Evolutionary conservation across 2,797 vertebrate species (phyloP), one percentile per base, ranked within the genome.

Genomic region (Myotis planiceps): DNA sequence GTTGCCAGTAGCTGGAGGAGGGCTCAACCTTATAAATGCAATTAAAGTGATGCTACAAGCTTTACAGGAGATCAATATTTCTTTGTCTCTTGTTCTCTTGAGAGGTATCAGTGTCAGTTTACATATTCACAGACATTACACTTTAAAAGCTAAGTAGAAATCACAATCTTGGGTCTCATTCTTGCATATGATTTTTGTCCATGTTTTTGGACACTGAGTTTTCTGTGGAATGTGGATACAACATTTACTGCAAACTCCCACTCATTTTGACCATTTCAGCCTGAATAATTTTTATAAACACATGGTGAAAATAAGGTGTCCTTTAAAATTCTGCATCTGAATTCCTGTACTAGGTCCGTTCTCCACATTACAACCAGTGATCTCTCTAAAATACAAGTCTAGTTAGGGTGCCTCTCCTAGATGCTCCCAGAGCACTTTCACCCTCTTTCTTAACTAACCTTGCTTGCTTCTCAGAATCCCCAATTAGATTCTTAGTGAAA

Each of bases 251-350:
- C 23, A 72, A 83, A 89, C n/a, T 80, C 69, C 27, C 32, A 55
- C 49, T 75, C 66, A 76, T 82, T 90, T 71, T n/a, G 47, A 90
- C 34, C 19, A 68, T 60, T 71, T 90, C 74, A 84, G 49, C 47
- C 72, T 69, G 47, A 92, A 29, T 74, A 89, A 63, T 92, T 94
- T 93, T 74, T 90, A 83, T 1, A 92, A 89, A 81, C 37, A 88
- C 27, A 25, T 13, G 15, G 23, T 79, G 23, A 83, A 95, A 95
- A 89, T 66, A 96, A 88, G 63, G 10, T 58, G 13, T 71, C 39
- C 78, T 90, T 79, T 84, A 60, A 88, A 95, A 76, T 90, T 63
- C 5, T 65, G 19, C 32, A 21, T 95, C 19, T 80, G 65, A 92
- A 92, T 90, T 75, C 80, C 89, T 83, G 6, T 75, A 84, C 29